These are phyloP conservation scores for Stenotaenia linearis DNA, from an alignment of 2,888 invertebrate genomes.

Conservation along the genomic window DNA sequence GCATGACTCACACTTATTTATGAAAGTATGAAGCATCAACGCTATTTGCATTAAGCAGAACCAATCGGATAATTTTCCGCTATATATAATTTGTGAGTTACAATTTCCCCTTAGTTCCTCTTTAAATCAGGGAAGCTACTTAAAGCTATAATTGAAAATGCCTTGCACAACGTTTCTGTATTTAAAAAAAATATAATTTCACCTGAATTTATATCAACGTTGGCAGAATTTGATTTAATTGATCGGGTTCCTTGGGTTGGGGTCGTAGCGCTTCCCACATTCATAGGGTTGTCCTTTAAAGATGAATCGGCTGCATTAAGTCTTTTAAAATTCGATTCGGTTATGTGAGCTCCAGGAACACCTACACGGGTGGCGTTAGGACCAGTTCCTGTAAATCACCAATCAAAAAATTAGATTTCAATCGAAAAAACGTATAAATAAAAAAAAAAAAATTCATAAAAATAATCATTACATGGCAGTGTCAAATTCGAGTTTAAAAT, in stretches of 20 bases:
- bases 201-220: conserved; percentile 2
- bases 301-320: not conserved
- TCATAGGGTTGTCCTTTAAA: conserved; percentile 26
- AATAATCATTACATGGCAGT: not conserved
- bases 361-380: conserved; percentile 1
- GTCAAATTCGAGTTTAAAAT: not conserved
- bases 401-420: not conserved
- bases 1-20: too few species aligned
- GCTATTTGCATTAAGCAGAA: too few species aligned
- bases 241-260: conserved; percentile 24
- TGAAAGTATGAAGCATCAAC: too few species aligned
- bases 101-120: too few species aligned
- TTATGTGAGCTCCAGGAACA: conserved; percentile 8
- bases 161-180: too few species aligned
- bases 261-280: conserved; percentile 12
- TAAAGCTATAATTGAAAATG: too few species aligned
- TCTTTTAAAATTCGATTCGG: conserved; percentile 21
- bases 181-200: too few species aligned
- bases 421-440: too few species aligned
- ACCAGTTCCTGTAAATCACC: not conserved
- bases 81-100: too few species aligned
- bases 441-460: too few species aligned
- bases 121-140: too few species aligned
- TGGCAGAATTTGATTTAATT: conserved; percentile 26
- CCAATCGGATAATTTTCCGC: too few species aligned